Evolutionary conservation across 2,113 vertebrate genomes (phyloP), one percentile per base, ranked within the genome.

Genomic region (Paratilapia polleni): DNA sequence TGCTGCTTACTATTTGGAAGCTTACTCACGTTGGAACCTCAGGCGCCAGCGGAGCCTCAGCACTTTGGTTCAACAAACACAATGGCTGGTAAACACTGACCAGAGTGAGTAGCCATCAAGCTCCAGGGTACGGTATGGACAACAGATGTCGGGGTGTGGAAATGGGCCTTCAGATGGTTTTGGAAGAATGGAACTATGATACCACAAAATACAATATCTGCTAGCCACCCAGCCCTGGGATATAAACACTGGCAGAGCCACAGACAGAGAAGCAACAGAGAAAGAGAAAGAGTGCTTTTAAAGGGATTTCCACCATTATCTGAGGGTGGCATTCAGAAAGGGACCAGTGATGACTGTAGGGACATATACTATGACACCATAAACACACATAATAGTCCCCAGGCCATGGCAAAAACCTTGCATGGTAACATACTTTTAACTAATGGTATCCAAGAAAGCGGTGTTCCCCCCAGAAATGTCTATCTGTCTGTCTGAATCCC

Each of bases 101-200:
- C 88, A 84, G 80, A 88, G 78, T 1, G 78, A 87, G 85, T 49
- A 80, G 76, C 88, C 83, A 85, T 91, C 73, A 76, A 90, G 89
- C 88, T 90, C 83, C 47, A 61, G 88, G 93, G 89, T 66, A 70
- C 52, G 80, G 80, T 90, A 86, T 86, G 88, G 88, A 88, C 82
- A 92, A 85, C 92, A 92, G 85, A 94, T 93, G 90, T 85, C 77
- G 15, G 76, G 79, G 84, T 82, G 90, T 84, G 83, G 85, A 92
- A 91, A 90, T 83, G 76, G 81, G 81, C 43, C 83, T 84, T 91
- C 63, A 52, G 64, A 89, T 82, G 68, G 83, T 88, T 88, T 87
- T 76, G 86, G 73, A 80, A 90, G 88, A 89, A 91, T 82, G 77
- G 61, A 81, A 43, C 75, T 75, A 81, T 52, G 81, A 78, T 81